Conservation (phyloP, 2,888 invertebrate species). For the Trileptium ribeirensis region DNA sequence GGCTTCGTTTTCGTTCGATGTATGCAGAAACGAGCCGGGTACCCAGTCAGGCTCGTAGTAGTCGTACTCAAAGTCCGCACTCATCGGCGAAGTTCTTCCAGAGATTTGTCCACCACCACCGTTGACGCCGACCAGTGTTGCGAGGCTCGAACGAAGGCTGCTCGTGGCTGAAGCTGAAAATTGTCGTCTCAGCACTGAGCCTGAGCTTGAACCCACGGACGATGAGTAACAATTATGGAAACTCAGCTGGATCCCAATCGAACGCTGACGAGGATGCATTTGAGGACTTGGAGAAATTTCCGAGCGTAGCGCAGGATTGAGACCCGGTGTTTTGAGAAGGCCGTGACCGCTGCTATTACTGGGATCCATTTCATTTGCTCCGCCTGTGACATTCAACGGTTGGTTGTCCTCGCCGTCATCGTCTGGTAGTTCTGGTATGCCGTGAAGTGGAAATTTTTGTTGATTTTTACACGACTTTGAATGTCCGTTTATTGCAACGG, state of each 20-base stretch:
- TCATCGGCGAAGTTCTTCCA: not conserved
- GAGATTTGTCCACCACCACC: not conserved
- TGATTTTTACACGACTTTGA: not conserved
- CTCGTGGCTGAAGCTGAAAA: not conserved
- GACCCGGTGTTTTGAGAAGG: not conserved
- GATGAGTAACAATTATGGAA: no score
- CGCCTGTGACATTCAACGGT: not conserved
- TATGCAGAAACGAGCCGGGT: not conserved
- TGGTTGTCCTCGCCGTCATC: no score
- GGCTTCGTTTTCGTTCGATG: not conserved
- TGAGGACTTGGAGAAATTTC: constrained; percentile 16
- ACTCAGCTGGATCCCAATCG: constrained; percentile 15
- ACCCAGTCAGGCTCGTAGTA: constrained; percentile 14
- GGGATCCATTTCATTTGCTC: not conserved
- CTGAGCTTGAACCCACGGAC: not conserved
- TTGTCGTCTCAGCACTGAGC: not conserved
- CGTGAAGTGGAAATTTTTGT: not conserved
- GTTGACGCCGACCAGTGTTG: not conserved
- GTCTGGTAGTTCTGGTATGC: not conserved
- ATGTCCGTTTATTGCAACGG: not conserved
- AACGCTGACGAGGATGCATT: not conserved
- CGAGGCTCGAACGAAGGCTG: not conserved
- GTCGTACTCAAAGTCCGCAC: constrained; percentile 13
- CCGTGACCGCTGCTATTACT: no score
- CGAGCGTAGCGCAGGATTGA: not conserved